Base-by-base conservation (phyloP, 2,888 invertebrate genomes). In the Trimorus sp. region DNA sequence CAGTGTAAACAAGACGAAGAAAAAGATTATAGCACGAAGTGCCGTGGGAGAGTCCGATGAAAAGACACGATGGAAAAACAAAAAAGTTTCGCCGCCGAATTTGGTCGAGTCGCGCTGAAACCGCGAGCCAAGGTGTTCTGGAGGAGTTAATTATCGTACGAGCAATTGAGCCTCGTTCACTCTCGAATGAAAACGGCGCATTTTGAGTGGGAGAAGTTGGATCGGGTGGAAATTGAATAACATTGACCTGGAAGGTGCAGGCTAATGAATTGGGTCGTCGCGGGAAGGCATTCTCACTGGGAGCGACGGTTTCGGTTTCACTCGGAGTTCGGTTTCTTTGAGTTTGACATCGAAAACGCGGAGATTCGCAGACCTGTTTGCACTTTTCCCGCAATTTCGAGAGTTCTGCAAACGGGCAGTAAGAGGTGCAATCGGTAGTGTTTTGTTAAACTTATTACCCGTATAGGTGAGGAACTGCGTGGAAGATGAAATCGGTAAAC, bases 21-120 rank as follows among this genome's bases (percentile, higher is more conserved):
- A 73, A 79, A 79, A 79, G 60, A 74, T 83, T 79, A 65, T 65
- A 69, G 71, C 62, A 58, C 38, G 73, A 26, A 26, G 26, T 1
- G 1, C 26, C 26, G 26, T 26, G 26, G 26, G 26, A 4, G 26
- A 26, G 26, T 26, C 4, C 26, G 26, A 26, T 1, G 26, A 26
- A 26, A 26, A 4, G 26, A 26, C 53, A 54, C 37, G 59, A 36
- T 7, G 7, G 49, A 15, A 49, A 12, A 8, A 16, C 16, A 75
- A 73, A 81, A 63, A 78, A 65, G 68, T 66, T 79, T 82, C 76
- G 48, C 68, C 59, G 15, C n/a, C 62, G 54, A 79, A 83, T 79
- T 75, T 38, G 69, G 68, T 58, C 76, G 60, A 66, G 75, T 70
- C 54, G 59, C 53, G 54, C 12, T 14, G 49, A 51, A n/a, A 56